These are phyloP conservation scores for Pterocles burchelli DNA, from an alignment of 2,113 vertebrate genomes.

Conservation along the genomic window DNA sequence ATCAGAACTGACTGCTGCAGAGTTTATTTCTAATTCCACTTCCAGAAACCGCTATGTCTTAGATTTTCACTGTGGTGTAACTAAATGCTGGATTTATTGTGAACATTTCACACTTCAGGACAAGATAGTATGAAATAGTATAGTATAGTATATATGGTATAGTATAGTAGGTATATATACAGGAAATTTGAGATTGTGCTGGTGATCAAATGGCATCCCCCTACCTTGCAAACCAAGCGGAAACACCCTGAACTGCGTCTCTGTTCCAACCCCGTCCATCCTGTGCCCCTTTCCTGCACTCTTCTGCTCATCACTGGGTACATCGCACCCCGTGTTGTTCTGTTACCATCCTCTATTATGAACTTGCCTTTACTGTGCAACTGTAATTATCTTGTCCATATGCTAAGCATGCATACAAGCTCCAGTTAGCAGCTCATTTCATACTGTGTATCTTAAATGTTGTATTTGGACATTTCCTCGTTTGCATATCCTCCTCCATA, in stretches of 20 bases:
- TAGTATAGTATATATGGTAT: too few species aligned
- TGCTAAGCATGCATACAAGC: background rate
- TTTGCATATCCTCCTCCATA: background rate
- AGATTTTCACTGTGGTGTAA: background rate
- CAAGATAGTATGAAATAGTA: background rate
- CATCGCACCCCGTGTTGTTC: fast-evolving
- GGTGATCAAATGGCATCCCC: background rate
- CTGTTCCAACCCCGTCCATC: background rate
- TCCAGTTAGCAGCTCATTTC: slow-evolving; percentile 1
- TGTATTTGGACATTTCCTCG: background rate
- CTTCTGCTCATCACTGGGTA: fast-evolving
- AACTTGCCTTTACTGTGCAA: background rate
- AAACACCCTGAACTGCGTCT: background rate
- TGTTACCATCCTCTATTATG: background rate
- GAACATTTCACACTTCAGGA: background rate
- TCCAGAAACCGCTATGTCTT: background rate
- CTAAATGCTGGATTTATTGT: background rate
- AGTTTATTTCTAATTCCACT: background rate
- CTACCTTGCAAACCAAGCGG: background rate
- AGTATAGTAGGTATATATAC: background rate
- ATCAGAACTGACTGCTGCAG: background rate
- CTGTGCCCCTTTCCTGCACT: fast-evolving
- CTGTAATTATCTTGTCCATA: background rate
- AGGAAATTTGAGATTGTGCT: background rate
- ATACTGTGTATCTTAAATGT: background rate